Evolutionary conservation across 2,797 vertebrate species (phyloP).

Genomic region (Cygnus olor): DNA sequence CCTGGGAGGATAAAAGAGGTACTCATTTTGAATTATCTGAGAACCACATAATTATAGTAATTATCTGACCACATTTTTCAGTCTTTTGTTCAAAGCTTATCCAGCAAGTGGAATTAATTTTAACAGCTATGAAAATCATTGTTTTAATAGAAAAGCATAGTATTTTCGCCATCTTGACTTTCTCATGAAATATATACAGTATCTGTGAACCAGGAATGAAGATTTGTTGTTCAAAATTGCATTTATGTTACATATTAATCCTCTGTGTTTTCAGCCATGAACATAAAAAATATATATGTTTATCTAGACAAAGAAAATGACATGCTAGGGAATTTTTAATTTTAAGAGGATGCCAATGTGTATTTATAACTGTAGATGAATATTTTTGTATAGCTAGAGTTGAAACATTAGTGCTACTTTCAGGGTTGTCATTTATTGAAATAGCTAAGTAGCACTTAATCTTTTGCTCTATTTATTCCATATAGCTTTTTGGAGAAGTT

Average conservation of each 20-base stretch:
- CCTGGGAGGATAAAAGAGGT: neutral
- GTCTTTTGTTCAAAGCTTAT: neutral
- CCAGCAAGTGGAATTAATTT: neutral
- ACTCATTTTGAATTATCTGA: constrained; percentile 26
- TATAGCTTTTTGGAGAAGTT: neutral
- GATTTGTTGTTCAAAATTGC: neutral
- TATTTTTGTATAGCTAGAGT: neutral
- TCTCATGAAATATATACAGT: neutral
- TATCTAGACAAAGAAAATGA: neutral
- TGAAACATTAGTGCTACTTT: neutral
- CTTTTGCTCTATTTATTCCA: neutral
- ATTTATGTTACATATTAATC: neutral
- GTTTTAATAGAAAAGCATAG: neutral
- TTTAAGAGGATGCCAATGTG: neutral
- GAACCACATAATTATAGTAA: constrained; percentile 11
- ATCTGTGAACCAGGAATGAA: neutral
- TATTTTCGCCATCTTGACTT: neutral
- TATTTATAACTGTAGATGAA: neutral
- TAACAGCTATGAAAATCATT: neutral
- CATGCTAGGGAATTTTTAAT: neutral
- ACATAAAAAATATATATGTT: neutral
- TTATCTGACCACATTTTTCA: constrained; percentile 6
- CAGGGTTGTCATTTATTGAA: neutral
- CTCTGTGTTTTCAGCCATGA: neutral
- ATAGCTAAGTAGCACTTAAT: neutral